These are phyloP conservation scores for Drosophila sechellia DNA, from an alignment of 1,140 invertebrate genomes.

Conservation along the genomic window DNA sequence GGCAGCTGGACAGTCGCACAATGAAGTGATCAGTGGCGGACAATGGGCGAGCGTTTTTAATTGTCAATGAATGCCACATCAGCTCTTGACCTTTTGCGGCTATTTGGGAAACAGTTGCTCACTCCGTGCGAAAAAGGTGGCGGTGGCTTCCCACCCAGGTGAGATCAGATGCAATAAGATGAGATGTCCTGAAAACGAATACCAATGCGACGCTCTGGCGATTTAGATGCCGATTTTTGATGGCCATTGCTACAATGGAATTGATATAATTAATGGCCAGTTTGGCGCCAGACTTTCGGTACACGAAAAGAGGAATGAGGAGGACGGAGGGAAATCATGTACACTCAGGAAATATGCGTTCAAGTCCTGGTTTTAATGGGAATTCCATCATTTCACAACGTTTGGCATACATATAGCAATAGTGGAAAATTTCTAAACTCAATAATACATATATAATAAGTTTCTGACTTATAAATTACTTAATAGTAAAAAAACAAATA, in stretches of 20 bases:
- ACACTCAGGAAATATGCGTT: not conserved
- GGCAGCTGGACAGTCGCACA: conserved; percentile 62
- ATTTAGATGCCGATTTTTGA: conserved; percentile 22
- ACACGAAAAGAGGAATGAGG: not conserved
- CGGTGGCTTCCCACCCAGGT: conserved; percentile 64
- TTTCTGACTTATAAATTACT: no score
- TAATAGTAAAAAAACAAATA: no score
- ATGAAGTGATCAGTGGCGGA: conserved; percentile 73
- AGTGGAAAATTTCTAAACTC: no score
- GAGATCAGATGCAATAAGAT: conserved; percentile 17
- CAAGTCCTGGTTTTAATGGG: no score
- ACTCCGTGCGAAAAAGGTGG: conserved; percentile 29
- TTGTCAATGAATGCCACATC: conserved; percentile 71
- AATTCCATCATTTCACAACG: no score
- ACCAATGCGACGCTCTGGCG: conserved; percentile 19
- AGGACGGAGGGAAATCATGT: not conserved
- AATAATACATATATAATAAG: no score
- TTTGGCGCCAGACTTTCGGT: conserved; percentile 64
- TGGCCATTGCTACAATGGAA: conserved; percentile 61
- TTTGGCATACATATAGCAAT: no score
- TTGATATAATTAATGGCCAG: conserved; percentile 76
- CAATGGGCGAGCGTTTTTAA: conserved; percentile 58
- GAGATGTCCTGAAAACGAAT: conserved; percentile 43
- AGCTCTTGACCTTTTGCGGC: conserved; percentile 70
- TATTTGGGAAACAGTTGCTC: conserved; percentile 32